Conservation (phyloP, 1,140 invertebrate species). For the Temnothorax longispinosus region DNA sequence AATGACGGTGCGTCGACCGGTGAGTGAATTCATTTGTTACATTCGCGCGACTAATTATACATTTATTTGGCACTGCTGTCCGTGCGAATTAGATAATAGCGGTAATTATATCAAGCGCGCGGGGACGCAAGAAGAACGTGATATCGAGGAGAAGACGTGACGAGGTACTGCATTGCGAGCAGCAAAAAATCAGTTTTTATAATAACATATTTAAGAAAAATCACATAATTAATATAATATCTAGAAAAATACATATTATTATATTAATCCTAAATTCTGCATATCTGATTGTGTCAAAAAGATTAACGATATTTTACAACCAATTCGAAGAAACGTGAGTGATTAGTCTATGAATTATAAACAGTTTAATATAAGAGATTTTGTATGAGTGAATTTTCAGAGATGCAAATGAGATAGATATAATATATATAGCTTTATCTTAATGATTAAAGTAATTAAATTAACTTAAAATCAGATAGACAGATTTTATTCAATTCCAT, state of each 20-base stretch:
- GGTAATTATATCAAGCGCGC: background rate
- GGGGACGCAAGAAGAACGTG: background rate
- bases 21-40: slow-evolving; percentile 24
- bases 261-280: background rate
- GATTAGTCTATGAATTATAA: background rate
- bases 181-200: background rate
- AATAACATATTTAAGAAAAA: background rate
- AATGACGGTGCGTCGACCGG: slow-evolving; percentile 10
- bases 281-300: background rate
- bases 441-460: background rate
- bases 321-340: background rate
- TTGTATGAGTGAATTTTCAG: background rate
- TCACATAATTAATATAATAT: no score
- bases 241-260: no score
- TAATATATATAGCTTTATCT: background rate
- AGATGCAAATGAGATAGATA: background rate
- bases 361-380: background rate
- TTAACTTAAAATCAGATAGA: background rate
- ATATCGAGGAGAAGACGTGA: background rate
- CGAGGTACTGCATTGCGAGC: no score
- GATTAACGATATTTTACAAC: background rate
- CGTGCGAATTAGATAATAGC: background rate
- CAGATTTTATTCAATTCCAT: background rate
- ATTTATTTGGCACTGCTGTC: slow-evolving; percentile 5
- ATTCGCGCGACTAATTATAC: slow-evolving; percentile 11